Base-by-base conservation (phyloP, 2,888 invertebrate species). In the Cinara cedri region DNA sequence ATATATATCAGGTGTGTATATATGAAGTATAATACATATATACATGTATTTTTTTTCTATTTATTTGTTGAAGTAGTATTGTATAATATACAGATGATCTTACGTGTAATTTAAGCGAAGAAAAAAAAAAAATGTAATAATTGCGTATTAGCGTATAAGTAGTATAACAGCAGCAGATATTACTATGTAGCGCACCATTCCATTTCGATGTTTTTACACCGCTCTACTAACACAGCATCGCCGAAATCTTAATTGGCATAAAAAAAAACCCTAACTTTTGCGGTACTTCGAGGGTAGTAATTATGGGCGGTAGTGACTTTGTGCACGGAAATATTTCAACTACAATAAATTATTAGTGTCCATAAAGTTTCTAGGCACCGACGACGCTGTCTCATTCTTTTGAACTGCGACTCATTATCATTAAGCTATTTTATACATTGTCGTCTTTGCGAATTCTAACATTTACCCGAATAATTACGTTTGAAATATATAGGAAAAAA, bases 291-390 rank as follows among this genome's bases (percentile, higher is more conserved):
- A 2, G 24, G 16, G 44, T 57, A 57, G 57, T 71, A 44, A 66
- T 11, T 19, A 21, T n/a, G 44, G 44, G 19, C 3, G 60, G 19
- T 8, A 9, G 34, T 26, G 72, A 60, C 60, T 26, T 72, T 60
- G 55, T 72, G 34, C 34, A 14, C 19, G 57, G 46, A 72, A 72
- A 46, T 72, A 72, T 72, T 72, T 46, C 60, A 42, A 57, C 60
- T 57, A 60, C 72, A 60, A 72, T n/a, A n/a, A n/a, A n/a, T 72
- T 72, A 72, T 34, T 34, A 21, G 46, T 34, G 60, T n/a, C 26
- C 10, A 24, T 60, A 49, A 72, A 72, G 57, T 60, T 72, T 72
- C n/a, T 57, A 16, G 10, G 3, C 16, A 11, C 21, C 1, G 4
- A n/a, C 19, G 24, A n/a, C 24, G 14, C 19, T n/a, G 46, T 72